Percentiles rank a stretch among this genome's conserved stretches.
Evolutionary conservation across 2,888 invertebrate genomes (phyloP).

Genomic region (Mantis religiosa): DNA sequence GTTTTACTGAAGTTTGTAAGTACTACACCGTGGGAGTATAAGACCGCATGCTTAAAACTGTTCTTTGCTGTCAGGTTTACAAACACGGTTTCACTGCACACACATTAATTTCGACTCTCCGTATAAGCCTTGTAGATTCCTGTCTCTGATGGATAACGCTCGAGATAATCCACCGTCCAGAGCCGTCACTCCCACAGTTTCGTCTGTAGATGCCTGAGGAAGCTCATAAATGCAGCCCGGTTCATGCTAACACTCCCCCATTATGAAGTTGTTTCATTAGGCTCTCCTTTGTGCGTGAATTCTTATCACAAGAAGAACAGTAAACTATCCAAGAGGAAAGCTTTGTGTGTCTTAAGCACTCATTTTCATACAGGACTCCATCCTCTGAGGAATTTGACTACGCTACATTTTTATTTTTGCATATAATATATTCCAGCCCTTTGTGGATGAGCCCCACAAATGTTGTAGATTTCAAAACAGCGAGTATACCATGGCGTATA

Average conservation of each 20-base stretch:
- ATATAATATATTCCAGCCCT: too few species aligned
- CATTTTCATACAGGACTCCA: too few species aligned
- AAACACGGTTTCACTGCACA: neutral
- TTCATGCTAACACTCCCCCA: neutral
- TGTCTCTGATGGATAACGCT: neutral
- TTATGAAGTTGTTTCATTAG: neutral
- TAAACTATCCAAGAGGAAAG: too few species aligned
- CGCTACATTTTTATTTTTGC: too few species aligned
- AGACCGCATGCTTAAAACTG: neutral
- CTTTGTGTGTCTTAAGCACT: too few species aligned
- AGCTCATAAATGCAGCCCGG: neutral
- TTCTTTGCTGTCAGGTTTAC: neutral
- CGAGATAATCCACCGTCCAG: neutral
- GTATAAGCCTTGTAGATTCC: neutral
- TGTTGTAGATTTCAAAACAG: too few species aligned
- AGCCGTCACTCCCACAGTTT: neutral
- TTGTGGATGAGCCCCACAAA: too few species aligned
- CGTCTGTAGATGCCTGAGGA: neutral
- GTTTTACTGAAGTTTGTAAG: too few species aligned
- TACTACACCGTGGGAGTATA: neutral
- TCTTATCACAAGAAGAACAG: neutral
- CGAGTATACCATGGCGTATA: too few species aligned
- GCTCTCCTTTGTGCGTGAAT: neutral
- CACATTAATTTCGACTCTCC: neutral
- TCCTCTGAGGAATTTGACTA: too few species aligned